These are phyloP conservation scores for Exaiptasia diaphana DNA, from an alignment of 64 coral and sea anemone species.

Conservation along the genomic window DNA sequence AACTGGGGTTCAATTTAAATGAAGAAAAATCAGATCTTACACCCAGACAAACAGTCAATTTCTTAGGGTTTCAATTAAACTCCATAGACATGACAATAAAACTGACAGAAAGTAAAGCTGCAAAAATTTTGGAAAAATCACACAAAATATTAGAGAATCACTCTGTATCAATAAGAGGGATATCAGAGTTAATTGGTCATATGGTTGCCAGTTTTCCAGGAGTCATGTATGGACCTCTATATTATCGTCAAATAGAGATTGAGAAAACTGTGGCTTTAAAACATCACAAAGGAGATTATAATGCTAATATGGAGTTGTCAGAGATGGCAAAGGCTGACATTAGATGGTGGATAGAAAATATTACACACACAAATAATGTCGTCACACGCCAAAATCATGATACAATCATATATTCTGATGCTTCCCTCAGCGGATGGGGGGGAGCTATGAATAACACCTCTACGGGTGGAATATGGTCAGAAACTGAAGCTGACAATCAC, in stretches of 20 bases:
- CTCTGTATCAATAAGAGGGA: slow-evolving; percentile 9
- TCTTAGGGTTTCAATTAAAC: slow-evolving; percentile 43
- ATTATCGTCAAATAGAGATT: slow-evolving; percentile 55
- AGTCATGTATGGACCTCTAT: slow-evolving; percentile 44
- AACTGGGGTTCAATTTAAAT: slow-evolving; percentile 46
- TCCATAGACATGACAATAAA: slow-evolving; percentile 29
- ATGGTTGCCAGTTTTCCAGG: slow-evolving; percentile 59
- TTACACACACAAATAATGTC: neutral
- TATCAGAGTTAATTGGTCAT: slow-evolving; percentile 41
- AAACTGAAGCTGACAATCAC: slow-evolving; percentile 15
- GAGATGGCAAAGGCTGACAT: slow-evolving; percentile 37
- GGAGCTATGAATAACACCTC: neutral
- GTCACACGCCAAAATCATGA: neutral
- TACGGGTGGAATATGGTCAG: slow-evolving; percentile 14
- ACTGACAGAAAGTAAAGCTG: slow-evolving; percentile 12
- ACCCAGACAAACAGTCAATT: slow-evolving; percentile 15
- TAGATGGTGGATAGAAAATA: slow-evolving; percentile 41
- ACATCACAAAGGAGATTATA: neutral
- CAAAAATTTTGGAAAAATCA: slow-evolving; percentile 1
- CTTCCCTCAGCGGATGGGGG: slow-evolving; percentile 25
- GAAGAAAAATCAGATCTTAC: slow-evolving; percentile 22
- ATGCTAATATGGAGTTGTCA: slow-evolving; percentile 28
- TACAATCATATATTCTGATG: slow-evolving; percentile 6
- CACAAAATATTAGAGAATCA: neutral
- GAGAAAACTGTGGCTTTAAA: slow-evolving; percentile 53